phyloP scores from a whole-genome alignment of 2,888 invertebrate genomes.

The Ischnus inquisitorius region DNA sequence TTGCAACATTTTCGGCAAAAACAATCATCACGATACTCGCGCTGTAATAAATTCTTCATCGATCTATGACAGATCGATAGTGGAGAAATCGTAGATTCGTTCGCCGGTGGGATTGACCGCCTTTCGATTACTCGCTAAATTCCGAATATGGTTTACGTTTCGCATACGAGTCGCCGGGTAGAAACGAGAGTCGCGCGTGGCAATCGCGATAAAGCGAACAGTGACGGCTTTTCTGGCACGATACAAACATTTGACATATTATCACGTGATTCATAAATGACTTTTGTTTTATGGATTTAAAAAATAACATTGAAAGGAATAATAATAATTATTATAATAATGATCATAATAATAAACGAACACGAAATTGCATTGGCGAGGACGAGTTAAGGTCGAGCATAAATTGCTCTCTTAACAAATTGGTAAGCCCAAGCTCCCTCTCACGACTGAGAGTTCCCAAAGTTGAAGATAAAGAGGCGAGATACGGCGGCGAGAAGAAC shows the following conservation, averaged over 20 bases:
- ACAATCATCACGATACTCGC: neutral
- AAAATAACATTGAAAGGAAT: neutral
- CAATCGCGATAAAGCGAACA: neutral
- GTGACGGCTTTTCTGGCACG: neutral
- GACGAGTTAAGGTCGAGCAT: conserved; percentile 7
- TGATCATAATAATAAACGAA: neutral
- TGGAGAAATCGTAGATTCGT: conserved; percentile 33
- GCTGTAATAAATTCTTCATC: neutral
- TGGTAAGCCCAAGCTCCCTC: conserved; percentile 33
- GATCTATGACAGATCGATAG: neutral
- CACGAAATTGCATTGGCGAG: conserved; percentile 16
- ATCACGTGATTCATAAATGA: conserved; percentile 35
- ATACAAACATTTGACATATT: conserved; percentile 30
- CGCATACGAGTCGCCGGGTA: conserved; percentile 70
- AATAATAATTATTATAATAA: neutral
- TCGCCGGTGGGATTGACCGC: conserved; percentile 70
- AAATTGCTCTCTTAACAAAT: conserved; percentile 48
- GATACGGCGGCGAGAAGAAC: conserved; percentile 16
- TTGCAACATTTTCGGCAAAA: too few species aligned
- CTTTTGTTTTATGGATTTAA: neutral
- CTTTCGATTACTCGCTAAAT: conserved; percentile 74
- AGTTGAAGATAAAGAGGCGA: conserved; percentile 3
- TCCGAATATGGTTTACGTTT: conserved; percentile 75
- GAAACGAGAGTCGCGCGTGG: conserved; percentile 64
- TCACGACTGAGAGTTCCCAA: neutral